Percentiles rank a stretch among this genome's conserved stretches.
Evolutionary conservation across 2,797 vertebrate genomes (phyloP).

Genomic region (Syngnathus rostellatus): DNA sequence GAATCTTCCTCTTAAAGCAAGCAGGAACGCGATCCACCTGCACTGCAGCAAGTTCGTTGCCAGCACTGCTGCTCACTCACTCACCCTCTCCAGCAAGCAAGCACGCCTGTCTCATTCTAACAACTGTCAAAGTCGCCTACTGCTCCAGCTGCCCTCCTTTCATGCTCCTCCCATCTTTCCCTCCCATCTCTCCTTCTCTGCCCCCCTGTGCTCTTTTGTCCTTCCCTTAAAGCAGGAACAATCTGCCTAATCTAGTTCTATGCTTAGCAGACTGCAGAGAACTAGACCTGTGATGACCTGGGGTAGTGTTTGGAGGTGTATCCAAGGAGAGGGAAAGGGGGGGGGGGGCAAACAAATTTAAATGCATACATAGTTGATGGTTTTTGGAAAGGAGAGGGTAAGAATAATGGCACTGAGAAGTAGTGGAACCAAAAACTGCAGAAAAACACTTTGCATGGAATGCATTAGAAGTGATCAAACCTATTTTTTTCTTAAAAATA

Average conservation of each 20-base stretch:
- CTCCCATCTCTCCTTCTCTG: background rate
- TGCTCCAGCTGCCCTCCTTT: slow-evolving; percentile 30
- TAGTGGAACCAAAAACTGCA: too few relatives aligned
- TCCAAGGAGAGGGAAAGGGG: slow-evolving; percentile 10
- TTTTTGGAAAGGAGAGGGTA: too few relatives aligned
- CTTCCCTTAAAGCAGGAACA: slow-evolving; percentile 14
- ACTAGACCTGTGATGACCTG: background rate
- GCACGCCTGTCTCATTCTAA: slow-evolving; percentile 49
- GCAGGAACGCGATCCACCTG: slow-evolving; percentile 52
- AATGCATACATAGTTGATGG: too few relatives aligned
- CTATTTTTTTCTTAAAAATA: too few relatives aligned
- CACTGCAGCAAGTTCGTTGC: slow-evolving; percentile 49
- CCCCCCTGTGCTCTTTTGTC: slow-evolving; percentile 13
- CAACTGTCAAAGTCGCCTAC: slow-evolving; percentile 34
- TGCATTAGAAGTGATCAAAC: too few relatives aligned
- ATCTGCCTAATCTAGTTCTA: slow-evolving; percentile 24
- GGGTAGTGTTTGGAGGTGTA: slow-evolving; percentile 1
- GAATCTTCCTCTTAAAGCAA: slow-evolving; percentile 25
- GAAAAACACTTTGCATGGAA: too few relatives aligned
- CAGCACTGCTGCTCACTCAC: slow-evolving; percentile 5
- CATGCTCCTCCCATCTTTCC: slow-evolving; percentile 39
- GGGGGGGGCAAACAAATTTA: slow-evolving; percentile 27
- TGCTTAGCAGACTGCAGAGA: slow-evolving; percentile 20
- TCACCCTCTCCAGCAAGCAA: slow-evolving; percentile 11
- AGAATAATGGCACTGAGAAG: too few relatives aligned